Evolutionary conservation across 2,113 vertebrate genomes (phyloP).

Genomic region (Hystrix cristata): DNA sequence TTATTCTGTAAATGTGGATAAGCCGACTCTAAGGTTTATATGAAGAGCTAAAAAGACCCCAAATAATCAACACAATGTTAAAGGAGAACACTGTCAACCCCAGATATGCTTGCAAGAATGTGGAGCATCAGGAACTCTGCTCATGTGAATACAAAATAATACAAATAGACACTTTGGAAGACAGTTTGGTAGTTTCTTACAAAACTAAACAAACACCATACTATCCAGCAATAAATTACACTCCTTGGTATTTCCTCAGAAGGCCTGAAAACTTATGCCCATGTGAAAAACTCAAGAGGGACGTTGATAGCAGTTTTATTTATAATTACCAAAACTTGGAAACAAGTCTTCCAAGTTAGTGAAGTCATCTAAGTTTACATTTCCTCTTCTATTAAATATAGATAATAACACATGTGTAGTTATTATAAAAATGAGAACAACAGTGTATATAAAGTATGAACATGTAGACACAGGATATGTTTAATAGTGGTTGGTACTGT

Average conservation of each 20-base stretch:
- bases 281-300: neutral
- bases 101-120: neutral
- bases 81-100: neutral
- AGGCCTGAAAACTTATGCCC: neutral
- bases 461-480: neutral
- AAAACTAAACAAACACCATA: neutral
- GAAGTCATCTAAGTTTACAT: neutral
- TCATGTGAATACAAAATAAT: neutral
- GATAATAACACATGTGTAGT: neutral
- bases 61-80: neutral
- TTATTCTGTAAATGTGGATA: neutral
- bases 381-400: neutral
- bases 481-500: neutral
- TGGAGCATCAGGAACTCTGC: neutral
- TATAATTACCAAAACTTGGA: neutral
- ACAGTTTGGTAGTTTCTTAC: neutral
- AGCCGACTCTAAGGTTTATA: neutral
- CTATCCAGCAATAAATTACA: neutral
- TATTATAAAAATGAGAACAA: conserved; percentile 36
- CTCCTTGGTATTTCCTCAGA: neutral
- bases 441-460: neutral
- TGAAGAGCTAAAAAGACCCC: neutral
- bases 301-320: neutral
- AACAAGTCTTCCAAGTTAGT: neutral
- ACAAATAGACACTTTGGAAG: neutral